Percentiles rank a stretch among this genome's conserved stretches.
phyloP scores from a whole-genome alignment of 2,888 invertebrate species.

The Vandiemenella viatica region DNA sequence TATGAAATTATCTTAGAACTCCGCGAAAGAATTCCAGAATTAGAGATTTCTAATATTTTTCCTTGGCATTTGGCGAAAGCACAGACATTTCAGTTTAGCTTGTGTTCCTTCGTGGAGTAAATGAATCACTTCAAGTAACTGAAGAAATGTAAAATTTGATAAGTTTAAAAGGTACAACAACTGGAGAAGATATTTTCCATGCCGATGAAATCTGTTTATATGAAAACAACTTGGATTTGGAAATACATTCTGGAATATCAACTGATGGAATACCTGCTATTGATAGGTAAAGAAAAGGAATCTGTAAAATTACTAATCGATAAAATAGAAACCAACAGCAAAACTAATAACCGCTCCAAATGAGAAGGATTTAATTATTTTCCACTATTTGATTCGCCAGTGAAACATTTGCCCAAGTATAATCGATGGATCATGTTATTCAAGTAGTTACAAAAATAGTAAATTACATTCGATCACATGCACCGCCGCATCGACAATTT shows the following conservation, averaged over 20 bases:
- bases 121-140: no score
- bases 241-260: no score
- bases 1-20: slow-evolving; percentile 12
- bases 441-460: neutral
- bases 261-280: slow-evolving; percentile 10
- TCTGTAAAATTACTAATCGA: slow-evolving; percentile 10
- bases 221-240: no score
- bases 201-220: no score
- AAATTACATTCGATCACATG: neutral
- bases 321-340: slow-evolving; percentile 12
- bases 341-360: slow-evolving; percentile 11
- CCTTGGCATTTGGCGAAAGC: slow-evolving; percentile 4
- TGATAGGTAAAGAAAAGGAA: slow-evolving; percentile 11
- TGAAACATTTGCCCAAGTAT: slow-evolving; percentile 12
- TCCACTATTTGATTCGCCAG: slow-evolving; percentile 5
- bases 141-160: no score
- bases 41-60: slow-evolving; percentile 14
- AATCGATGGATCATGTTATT: neutral
- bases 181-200: no score
- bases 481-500: neutral
- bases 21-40: slow-evolving; percentile 12
- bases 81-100: neutral
- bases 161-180: no score
- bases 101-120: no score
- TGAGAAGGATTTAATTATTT: no score